Percentiles rank a stretch among this genome's conserved stretches.
These are phyloP conservation scores for Lepus oiostolus DNA, from an alignment of 2,797 vertebrate species.

Conservation along the genomic window DNA sequence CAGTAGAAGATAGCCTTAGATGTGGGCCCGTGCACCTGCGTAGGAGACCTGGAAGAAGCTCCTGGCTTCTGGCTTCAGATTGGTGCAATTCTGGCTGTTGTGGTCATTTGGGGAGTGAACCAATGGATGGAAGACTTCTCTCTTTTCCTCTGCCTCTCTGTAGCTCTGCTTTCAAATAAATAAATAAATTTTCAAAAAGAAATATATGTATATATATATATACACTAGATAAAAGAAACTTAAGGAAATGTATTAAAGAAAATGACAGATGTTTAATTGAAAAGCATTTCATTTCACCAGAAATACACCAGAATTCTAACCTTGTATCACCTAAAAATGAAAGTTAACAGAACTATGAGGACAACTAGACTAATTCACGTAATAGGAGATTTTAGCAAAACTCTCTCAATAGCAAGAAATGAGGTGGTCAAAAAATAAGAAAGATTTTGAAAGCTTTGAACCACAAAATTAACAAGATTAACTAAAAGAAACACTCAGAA, in stretches of 20 bases:
- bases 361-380: background rate
- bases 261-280: slow-evolving; percentile 12
- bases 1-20: no score
- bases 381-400: background rate
- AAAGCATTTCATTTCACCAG: slow-evolving; percentile 26
- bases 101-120: no score
- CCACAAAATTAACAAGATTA: slow-evolving; percentile 44
- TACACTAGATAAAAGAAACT: background rate
- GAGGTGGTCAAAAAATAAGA: slow-evolving; percentile 13
- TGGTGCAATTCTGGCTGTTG: no score
- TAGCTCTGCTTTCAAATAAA: no score
- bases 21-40: no score
- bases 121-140: no score
- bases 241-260: slow-evolving; percentile 4
- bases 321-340: slow-evolving; percentile 38
- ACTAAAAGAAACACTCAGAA: slow-evolving; percentile 5
- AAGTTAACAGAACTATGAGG: background rate
- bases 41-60: no score
- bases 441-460: slow-evolving; percentile 59
- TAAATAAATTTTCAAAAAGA: no score
- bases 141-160: no score
- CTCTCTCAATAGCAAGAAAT: slow-evolving; percentile 25
- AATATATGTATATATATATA: no score
- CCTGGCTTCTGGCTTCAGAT: no score
- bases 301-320: slow-evolving; percentile 25